Conservation (phyloP, 2,113 vertebrate genomes). For the Ivindomyrus marchei region DNA sequence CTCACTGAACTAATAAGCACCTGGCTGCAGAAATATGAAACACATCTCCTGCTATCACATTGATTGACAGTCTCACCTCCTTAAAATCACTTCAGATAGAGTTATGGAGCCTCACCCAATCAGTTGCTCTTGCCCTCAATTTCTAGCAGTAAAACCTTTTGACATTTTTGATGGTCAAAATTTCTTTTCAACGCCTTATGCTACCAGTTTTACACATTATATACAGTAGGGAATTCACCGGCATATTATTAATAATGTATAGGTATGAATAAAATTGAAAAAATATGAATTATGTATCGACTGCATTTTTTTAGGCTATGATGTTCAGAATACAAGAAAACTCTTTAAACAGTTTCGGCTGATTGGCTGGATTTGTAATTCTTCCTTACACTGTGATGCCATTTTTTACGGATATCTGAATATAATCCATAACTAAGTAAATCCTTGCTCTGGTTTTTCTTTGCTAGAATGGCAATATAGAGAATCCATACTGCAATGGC, state of each 20-base stretch:
- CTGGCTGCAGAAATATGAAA: background rate
- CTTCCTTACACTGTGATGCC: background rate
- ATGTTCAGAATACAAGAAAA: background rate
- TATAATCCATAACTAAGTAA: background rate
- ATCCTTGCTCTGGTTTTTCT: background rate
- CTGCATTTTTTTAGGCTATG: background rate
- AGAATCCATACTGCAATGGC: slow-evolving; percentile 85
- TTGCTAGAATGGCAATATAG: slow-evolving; percentile 77
- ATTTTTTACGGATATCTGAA: background rate
- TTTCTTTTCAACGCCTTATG: background rate
- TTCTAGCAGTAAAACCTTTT: background rate
- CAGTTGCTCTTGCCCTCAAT: background rate
- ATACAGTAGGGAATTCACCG: background rate
- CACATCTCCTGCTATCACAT: background rate
- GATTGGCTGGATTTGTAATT: background rate
- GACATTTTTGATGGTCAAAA: background rate
- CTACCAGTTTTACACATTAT: background rate
- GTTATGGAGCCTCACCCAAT: background rate
- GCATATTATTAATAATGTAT: background rate
- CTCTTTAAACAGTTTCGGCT: background rate
- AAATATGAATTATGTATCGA: background rate
- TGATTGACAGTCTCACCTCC: background rate
- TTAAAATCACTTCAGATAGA: background rate
- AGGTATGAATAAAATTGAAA: slow-evolving; percentile 2
- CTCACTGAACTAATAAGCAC: background rate